Evolutionary conservation across 2,797 vertebrate genomes (phyloP), one percentile per base, ranked within the genome.

Genomic region (Fistularia tabacaria): DNA sequence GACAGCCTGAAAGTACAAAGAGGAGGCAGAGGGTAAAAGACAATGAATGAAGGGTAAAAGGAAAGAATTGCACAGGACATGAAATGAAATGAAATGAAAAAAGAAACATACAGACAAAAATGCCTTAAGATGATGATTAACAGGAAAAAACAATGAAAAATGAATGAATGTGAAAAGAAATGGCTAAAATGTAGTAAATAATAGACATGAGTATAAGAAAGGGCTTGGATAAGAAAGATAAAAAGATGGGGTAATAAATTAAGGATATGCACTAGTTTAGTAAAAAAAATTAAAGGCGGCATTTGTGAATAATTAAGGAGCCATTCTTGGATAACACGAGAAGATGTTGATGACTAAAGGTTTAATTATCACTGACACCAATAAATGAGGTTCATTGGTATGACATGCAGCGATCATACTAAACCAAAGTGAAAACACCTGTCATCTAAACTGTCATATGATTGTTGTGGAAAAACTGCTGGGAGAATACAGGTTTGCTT

Each of bases 1-100:
- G 49, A 93, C 59, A 1, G 92, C 91, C 93, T 93, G 66, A 15
- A 48, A 3, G 2, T 10, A 71, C 0, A 7, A 12, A 3, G 45
- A 63, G 58, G 57, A 39, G 52, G 48, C 14, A 43, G 15, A 48
- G 38, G n/a, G 41, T 14, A 13, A 60, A 14, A 49, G n/a, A 9
- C 6, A 3, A 13, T 53, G 25, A 9, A 36, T 36, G 9, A 36
- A 25, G 10, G 3, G 42, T 11, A 7, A 54, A 57, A 7, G 39
- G 25, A 25, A 25, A 25, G 25, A 25, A 5, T 25, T 25, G 25
- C 5, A 25, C 25, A 25, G 2, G 25, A 25, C 25, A 25, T n/a
- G n/a, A n/a, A n/a, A n/a, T n/a, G n/a, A n/a, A n/a, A n/a, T n/a
- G 25, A 25, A 25, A 25, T 25, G 25, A 25, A 25, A 25, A 25